Percentiles rank a stretch among this genome's conserved stretches.
Evolutionary conservation across 2,113 vertebrate genomes (phyloP).

Genomic region (Spea bombifrons): DNA sequence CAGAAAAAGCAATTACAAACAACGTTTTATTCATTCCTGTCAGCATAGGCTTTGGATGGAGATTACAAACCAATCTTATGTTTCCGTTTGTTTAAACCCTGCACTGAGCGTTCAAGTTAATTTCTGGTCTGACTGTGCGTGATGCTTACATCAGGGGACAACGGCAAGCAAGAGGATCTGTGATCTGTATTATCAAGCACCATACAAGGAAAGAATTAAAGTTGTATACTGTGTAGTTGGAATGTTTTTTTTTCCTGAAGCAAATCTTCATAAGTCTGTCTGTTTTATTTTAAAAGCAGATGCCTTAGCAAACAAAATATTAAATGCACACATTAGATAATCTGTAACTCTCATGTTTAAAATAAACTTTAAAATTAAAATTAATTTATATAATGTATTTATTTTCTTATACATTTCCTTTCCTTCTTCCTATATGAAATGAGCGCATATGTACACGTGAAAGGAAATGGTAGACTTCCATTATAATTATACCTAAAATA

Average conservation of each 20-base stretch:
- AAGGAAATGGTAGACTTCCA: not conserved
- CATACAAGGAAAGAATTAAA: conserved; percentile 39
- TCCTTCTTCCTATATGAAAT: not conserved
- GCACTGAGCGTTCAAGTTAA: not conserved
- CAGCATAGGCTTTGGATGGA: not conserved
- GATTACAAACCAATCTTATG: not conserved
- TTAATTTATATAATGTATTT: not conserved
- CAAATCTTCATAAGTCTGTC: conserved; percentile 33
- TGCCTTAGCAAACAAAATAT: conserved; percentile 18
- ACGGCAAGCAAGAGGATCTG: conserved; percentile 1
- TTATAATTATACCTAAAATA: not conserved
- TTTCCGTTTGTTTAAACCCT: not conserved
- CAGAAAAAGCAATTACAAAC: too few relatives aligned
- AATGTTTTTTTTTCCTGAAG: conserved; percentile 30
- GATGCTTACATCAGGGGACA: conserved; percentile 21
- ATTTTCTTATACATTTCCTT: not conserved
- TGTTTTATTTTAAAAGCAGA: conserved; percentile 43
- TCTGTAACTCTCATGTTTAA: not conserved
- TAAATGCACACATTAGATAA: not conserved
- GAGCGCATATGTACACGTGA: not conserved
- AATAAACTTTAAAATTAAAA: not conserved
- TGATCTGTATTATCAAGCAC: conserved; percentile 30
- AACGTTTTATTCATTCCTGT: too few relatives aligned
- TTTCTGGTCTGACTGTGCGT: conserved; percentile 11
- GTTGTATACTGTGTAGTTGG: conserved; percentile 19